Conservation (phyloP, 2,113 vertebrate genomes). For the Scomber japonicus region DNA sequence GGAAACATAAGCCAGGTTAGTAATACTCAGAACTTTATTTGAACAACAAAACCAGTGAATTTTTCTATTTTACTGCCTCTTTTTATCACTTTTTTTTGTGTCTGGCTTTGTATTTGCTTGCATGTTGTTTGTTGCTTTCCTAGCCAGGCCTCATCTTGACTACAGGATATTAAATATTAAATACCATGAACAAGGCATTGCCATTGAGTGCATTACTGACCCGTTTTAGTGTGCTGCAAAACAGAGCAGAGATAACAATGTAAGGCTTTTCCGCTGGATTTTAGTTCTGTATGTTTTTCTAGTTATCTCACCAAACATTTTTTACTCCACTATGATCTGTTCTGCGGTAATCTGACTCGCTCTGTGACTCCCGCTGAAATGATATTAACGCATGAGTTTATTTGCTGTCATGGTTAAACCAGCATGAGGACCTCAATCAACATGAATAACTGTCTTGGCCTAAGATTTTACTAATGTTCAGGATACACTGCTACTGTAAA, state of each 20-base stretch:
- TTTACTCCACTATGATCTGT: not conserved
- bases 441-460: not conserved
- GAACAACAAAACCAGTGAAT: not conserved
- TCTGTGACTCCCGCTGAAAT: not conserved
- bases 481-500: constrained; percentile 19
- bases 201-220: not conserved
- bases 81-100: not conserved
- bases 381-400: not conserved
- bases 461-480: not conserved
- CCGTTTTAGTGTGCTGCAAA: not conserved
- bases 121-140: not conserved
- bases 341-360: not conserved
- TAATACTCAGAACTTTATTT: not conserved
- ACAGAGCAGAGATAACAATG: not conserved
- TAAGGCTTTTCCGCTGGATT: not conserved
- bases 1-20: constrained; percentile 84
- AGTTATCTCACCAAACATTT: not conserved
- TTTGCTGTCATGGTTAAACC: not conserved
- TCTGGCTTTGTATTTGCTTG: not conserved
- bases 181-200: not conserved
- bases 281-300: not conserved
- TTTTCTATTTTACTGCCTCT: not conserved
- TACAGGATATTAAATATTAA: not conserved
- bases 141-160: not conserved
- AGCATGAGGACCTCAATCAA: not conserved